These are phyloP conservation scores for Rhinoraja longicauda DNA, from an alignment of 2,797 vertebrate species.

Conservation along the genomic window DNA sequence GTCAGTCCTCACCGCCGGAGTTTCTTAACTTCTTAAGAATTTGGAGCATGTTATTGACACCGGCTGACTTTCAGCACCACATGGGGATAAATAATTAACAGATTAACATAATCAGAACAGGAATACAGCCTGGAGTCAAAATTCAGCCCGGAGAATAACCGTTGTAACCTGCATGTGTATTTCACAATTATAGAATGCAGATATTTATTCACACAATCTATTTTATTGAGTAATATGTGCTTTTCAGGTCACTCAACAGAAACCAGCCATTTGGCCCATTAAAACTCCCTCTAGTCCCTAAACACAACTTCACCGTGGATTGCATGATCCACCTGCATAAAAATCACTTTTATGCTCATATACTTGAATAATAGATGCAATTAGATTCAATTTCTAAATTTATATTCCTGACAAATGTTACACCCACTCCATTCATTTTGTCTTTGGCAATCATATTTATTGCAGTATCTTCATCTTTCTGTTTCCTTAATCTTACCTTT, in stretches of 20 bases:
- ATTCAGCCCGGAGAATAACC: neutral
- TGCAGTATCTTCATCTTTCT: no score
- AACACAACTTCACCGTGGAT: no score
- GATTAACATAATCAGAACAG: constrained; percentile 15
- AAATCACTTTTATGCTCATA: no score
- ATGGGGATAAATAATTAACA: constrained; percentile 5
- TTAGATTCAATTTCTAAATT: no score
- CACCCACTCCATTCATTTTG: no score
- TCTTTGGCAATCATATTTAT: no score
- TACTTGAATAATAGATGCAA: no score
- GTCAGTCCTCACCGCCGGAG: neutral
- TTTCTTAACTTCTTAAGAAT: neutral
- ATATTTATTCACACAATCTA: neutral
- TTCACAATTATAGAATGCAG: neutral
- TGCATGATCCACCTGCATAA: no score
- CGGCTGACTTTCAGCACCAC: neutral
- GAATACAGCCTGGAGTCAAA: neutral
- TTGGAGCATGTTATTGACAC: neutral
- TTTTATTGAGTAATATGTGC: neutral
- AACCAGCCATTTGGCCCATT: neutral
- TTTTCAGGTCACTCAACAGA: neutral
- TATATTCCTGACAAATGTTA: no score
- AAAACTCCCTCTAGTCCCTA: neutral
- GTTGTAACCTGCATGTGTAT: neutral
- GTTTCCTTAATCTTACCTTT: no score